phyloP scores from a whole-genome alignment of 2,113 vertebrate species.

The Penelope pileata region DNA sequence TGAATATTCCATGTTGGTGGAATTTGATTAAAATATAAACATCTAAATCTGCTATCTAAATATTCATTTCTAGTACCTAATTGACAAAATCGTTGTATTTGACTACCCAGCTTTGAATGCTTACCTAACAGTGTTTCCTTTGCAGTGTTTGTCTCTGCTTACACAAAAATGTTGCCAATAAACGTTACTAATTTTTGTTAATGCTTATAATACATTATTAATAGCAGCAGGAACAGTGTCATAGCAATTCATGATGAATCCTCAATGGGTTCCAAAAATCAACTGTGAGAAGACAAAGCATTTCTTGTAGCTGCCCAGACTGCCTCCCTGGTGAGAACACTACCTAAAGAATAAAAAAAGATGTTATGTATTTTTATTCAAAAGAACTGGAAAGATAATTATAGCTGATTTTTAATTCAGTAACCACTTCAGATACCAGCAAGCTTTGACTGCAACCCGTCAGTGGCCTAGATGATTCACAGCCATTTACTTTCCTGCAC shows the following conservation, averaged over 20 bases:
- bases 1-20: neutral
- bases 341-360: neutral
- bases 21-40: neutral
- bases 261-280: neutral
- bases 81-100: neutral
- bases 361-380: neutral
- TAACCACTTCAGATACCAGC: neutral
- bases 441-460: neutral
- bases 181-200: neutral
- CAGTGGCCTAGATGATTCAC: neutral
- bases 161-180: neutral
- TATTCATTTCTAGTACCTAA: neutral
- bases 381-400: neutral
- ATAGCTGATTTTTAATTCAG: neutral
- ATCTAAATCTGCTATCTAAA: neutral
- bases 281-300: neutral
- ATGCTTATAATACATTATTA: neutral
- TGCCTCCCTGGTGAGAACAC: neutral
- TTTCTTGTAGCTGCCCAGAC: neutral
- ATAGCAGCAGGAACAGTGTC: neutral
- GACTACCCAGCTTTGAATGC: neutral
- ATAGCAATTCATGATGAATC: neutral
- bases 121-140: neutral
- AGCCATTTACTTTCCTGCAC: neutral
- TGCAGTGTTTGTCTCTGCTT: neutral